Evolutionary conservation across 2,797 vertebrate genomes (phyloP).

Genomic region (Sarcophilus harrisii): DNA sequence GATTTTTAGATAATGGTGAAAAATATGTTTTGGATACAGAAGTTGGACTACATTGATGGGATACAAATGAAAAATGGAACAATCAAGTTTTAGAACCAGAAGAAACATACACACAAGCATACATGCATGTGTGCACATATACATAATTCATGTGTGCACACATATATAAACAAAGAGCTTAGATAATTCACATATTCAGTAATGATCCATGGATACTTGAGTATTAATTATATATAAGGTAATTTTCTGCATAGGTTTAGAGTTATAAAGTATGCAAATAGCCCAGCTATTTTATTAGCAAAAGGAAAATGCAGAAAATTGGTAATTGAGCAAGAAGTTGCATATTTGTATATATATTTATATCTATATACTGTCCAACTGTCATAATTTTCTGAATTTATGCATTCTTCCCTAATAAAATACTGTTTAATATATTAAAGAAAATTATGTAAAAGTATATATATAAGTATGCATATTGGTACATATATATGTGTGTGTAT

Average conservation of each 20-base stretch:
- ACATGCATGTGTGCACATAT: too few relatives aligned
- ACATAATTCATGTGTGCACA: too few relatives aligned
- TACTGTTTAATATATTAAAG: neutral
- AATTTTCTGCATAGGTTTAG: neutral
- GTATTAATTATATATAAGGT: neutral
- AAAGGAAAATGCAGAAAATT: constrained; percentile 2
- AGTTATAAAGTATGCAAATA: neutral
- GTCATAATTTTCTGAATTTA: neutral
- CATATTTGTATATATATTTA: neutral
- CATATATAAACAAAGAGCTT: constrained; percentile 17
- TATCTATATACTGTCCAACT: neutral
- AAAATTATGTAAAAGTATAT: neutral
- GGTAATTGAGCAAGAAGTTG: neutral
- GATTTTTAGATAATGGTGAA: constrained; percentile 73
- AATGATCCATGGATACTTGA: constrained; percentile 17
- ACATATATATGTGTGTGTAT: neutral
- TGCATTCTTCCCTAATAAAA: neutral
- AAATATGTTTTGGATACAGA: constrained; percentile 65
- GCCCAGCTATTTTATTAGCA: constrained; percentile 7
- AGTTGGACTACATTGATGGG: neutral
- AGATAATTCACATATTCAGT: neutral
- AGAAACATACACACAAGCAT: neutral
- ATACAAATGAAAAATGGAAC: constrained; percentile 70
- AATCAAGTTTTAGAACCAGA: constrained; percentile 52
- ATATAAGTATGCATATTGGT: neutral